Percentiles rank a stretch among this genome's conserved stretches.
Conservation (phyloP, 2,797 vertebrate genomes). For the Mormyrus hasselquistii region DNA sequence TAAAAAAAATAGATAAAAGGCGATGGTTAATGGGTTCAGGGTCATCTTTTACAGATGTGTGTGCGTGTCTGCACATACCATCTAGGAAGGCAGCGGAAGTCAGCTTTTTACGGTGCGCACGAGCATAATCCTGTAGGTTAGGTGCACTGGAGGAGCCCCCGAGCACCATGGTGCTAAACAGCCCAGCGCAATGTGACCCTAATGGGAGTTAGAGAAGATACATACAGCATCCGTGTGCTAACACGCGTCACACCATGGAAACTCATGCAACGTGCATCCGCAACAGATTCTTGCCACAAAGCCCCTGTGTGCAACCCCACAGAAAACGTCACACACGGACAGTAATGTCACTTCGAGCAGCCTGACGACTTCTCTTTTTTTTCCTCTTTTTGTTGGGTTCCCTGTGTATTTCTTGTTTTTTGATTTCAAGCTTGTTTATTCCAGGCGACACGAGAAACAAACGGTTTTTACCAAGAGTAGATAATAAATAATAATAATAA, state of each 20-base stretch:
- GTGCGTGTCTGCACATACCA: constrained; percentile 84
- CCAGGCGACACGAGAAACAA: not conserved
- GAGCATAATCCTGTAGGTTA: constrained; percentile 94
- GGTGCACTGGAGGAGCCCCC: constrained; percentile 87
- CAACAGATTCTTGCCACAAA: constrained; percentile 71
- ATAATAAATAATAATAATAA: too few relatives aligned
- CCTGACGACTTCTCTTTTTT: too few relatives aligned
- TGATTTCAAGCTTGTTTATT: not conserved
- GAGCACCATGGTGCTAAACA: constrained; percentile 88
- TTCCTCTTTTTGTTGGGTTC: too few relatives aligned
- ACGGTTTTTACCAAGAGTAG: not conserved
- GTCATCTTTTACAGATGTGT: constrained; percentile 53
- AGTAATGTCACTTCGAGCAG: constrained; percentile 53
- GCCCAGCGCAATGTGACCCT: constrained; percentile 88
- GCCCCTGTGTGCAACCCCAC: constrained; percentile 60
- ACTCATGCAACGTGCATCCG: constrained; percentile 74
- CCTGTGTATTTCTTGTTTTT: not conserved
- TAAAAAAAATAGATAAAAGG: not conserved
- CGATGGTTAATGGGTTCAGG: constrained; percentile 26
- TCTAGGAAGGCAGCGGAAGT: constrained; percentile 85
- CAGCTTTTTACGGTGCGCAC: constrained; percentile 91
- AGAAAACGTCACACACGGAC: constrained; percentile 61
- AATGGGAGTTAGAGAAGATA: constrained; percentile 87
- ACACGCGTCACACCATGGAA: constrained; percentile 66
- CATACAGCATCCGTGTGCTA: constrained; percentile 79